phyloP scores from a whole-genome alignment of 2,797 vertebrate species.

The Melanotaenia nigrans region DNA sequence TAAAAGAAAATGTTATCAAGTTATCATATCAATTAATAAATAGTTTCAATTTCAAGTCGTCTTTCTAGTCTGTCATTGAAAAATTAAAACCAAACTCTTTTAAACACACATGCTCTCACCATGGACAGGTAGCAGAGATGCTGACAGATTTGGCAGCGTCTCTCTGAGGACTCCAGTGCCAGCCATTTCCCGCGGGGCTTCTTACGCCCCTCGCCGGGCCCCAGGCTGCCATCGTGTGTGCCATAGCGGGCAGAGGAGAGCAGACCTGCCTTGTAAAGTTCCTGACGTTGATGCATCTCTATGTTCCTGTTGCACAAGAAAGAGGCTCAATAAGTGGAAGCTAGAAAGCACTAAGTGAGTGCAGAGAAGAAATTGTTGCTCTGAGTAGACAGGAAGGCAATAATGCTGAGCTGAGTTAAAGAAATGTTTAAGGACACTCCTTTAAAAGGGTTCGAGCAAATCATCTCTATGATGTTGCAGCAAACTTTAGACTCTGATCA shows the following conservation, averaged over 20 bases:
- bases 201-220: conserved; percentile 89
- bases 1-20: background rate
- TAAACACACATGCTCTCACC: conserved; percentile 80
- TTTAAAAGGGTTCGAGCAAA: background rate
- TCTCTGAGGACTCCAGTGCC: conserved; percentile 95
- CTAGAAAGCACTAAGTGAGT: background rate
- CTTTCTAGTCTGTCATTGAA: background rate
- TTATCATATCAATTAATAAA: background rate
- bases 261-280: conserved; percentile 94
- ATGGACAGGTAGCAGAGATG: conserved; percentile 98
- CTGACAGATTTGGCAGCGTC: conserved; percentile 97
- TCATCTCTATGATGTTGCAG: background rate
- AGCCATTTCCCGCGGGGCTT: conserved; percentile 95
- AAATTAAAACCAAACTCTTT: background rate
- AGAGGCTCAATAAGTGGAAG: background rate
- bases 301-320: conserved; percentile 87
- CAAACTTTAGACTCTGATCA: background rate
- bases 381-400: background rate
- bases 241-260: conserved; percentile 95
- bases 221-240: conserved; percentile 87
- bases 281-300: conserved; percentile 94
- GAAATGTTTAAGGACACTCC: too few relatives aligned
- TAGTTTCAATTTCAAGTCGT: too few relatives aligned
- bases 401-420: too few relatives aligned
- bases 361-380: background rate